Evolutionary conservation across 2,888 invertebrate species (phyloP), one percentile per base, ranked within the genome.

Genomic region (Meghimatium bilineatum): DNA sequence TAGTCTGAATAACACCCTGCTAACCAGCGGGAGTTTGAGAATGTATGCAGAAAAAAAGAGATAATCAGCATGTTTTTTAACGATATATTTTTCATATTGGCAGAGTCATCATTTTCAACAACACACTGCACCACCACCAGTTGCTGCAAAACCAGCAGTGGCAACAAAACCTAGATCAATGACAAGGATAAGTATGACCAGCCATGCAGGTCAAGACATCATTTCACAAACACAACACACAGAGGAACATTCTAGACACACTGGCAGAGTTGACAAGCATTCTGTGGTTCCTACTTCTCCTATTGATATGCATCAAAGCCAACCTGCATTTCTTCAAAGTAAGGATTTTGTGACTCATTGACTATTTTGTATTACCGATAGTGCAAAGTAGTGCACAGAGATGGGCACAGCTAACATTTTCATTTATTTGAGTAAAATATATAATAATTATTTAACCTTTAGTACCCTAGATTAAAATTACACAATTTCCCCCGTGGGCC

Each of bases 291-390:
- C 10, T 29, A 67, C n/a, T 17, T 38, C 5, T 5, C 66, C 78
- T 14, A 17, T 29, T 8, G 78, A 78, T 67, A 20, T 67, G 12
- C 63, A 66, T n/a, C 63, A 77, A 1, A 63, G 44, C 1, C 78
- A 78, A n/a, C 78, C 78, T 49, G 44, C 66, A 26, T 78, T 78
- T 78, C 66, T 78, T n/a, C 78, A 78, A 23, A 78, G 78, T 78
- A 66, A 78, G 71, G 34, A 44, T 44, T 29, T 1, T 72, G 26
- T 72, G 44, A 44, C 12, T 5, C 12, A 44, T 5, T 44, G n/a
- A n/a, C n/a, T n/a, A n/a, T n/a, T n/a, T n/a, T n/a, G n/a, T n/a
- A n/a, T n/a, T n/a, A n/a, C n/a, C n/a, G n/a, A n/a, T n/a, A n/a
- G n/a, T n/a, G n/a, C n/a, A n/a, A n/a, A n/a, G n/a, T n/a, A n/a